Conservation (phyloP, 2,797 vertebrate genomes). For the Scarus forsteni region DNA sequence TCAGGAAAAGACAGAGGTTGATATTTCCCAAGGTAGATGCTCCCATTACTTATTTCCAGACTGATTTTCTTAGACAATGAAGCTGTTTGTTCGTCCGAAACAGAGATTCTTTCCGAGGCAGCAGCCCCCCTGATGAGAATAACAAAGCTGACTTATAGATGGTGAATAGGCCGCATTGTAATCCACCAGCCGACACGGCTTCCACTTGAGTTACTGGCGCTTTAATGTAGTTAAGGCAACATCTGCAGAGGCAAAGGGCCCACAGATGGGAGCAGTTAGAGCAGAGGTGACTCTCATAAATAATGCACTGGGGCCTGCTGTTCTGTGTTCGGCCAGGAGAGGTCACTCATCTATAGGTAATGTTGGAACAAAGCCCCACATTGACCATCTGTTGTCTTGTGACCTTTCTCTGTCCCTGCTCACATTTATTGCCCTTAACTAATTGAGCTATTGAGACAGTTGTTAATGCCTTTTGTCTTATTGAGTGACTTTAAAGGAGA, state of each 20-base stretch:
- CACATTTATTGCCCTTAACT: slow-evolving; percentile 31
- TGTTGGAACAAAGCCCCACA: slow-evolving; percentile 35
- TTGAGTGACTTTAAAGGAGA: background rate
- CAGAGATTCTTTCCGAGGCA: slow-evolving; percentile 66
- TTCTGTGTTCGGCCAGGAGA: slow-evolving; percentile 68
- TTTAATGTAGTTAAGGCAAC: slow-evolving; percentile 56
- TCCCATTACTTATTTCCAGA: slow-evolving; percentile 48
- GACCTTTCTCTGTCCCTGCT: slow-evolving; percentile 4
- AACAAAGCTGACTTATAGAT: slow-evolving; percentile 64
- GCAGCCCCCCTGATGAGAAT: slow-evolving; percentile 40
- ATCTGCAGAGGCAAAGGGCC: slow-evolving; percentile 62
- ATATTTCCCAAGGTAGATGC: slow-evolving; percentile 33
- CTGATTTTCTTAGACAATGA: slow-evolving; percentile 59
- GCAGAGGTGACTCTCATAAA: slow-evolving; percentile 29
- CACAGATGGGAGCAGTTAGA: slow-evolving; percentile 62
- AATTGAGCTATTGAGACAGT: slow-evolving; percentile 25
- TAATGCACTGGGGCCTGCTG: slow-evolving; percentile 46
- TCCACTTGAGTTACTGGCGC: slow-evolving; percentile 40
- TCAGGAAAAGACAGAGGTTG: slow-evolving; percentile 37
- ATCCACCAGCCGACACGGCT: slow-evolving; percentile 35
- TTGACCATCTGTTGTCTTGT: slow-evolving; percentile 58
- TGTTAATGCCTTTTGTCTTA: slow-evolving; percentile 2
- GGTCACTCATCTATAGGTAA: slow-evolving; percentile 62
- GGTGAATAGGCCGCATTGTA: slow-evolving; percentile 71
- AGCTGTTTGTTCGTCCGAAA: slow-evolving; percentile 57